phyloP scores from a whole-genome alignment of 2,888 invertebrate species.

The Eupithecia subfuscata region DNA sequence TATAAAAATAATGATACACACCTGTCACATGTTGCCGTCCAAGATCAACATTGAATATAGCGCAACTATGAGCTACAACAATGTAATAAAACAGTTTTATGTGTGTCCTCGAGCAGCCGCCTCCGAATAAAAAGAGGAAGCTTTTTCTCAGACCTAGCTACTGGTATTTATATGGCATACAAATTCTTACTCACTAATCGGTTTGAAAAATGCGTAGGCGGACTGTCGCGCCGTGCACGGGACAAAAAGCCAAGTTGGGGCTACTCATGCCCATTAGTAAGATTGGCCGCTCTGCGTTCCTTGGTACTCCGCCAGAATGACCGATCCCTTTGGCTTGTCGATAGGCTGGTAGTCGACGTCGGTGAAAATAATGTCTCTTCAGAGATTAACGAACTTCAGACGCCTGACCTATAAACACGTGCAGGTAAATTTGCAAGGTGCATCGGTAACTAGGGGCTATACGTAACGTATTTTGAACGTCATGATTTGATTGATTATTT shows the following conservation, averaged over 20 bases:
- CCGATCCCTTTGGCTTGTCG: slow-evolving; percentile 83
- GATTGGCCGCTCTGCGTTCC: slow-evolving; percentile 75
- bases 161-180: slow-evolving; percentile 38
- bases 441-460: slow-evolving; percentile 40
- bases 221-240: slow-evolving; percentile 43
- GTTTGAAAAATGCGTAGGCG: slow-evolving; percentile 10
- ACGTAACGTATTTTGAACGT: background rate
- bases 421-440: slow-evolving; percentile 58
- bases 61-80: slow-evolving; percentile 50
- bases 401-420: slow-evolving; percentile 77
- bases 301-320: slow-evolving; percentile 82
- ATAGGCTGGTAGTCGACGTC: slow-evolving; percentile 66
- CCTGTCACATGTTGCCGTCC: slow-evolving; percentile 63
- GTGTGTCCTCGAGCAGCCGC: slow-evolving; percentile 42
- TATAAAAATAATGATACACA: slow-evolving; percentile 55
- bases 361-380: slow-evolving; percentile 82
- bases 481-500: background rate
- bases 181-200: slow-evolving; percentile 15
- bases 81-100: slow-evolving; percentile 50
- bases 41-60: slow-evolving; percentile 66
- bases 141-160: slow-evolving; percentile 36
- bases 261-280: slow-evolving; percentile 78
- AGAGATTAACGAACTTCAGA: slow-evolving; percentile 82
- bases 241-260: slow-evolving; percentile 80
- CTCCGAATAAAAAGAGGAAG: slow-evolving; percentile 40